Evolutionary conservation across 2,888 invertebrate species (phyloP).

Genomic region (Ophion ventricosus): DNA sequence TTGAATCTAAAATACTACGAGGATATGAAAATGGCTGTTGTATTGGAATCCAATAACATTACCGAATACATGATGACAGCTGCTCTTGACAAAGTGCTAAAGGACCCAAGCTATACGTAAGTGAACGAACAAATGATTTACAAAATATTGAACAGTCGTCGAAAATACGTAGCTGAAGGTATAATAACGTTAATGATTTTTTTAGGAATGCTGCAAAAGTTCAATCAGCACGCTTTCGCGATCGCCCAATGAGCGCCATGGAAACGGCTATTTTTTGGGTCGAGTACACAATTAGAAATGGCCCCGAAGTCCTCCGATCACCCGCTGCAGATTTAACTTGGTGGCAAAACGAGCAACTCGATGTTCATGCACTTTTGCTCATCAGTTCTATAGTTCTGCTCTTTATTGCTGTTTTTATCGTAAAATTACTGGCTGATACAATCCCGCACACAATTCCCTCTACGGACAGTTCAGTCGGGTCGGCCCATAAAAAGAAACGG

Average conservation of each 20-base stretch:
- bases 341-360: slow-evolving; percentile 72
- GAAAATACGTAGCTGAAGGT: background rate
- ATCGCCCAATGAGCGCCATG: slow-evolving; percentile 71
- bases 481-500: slow-evolving; percentile 27
- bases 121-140: background rate
- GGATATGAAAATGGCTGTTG: slow-evolving; percentile 69
- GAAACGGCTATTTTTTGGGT: slow-evolving; percentile 73
- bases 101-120: slow-evolving; percentile 80
- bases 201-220: slow-evolving; percentile 74
- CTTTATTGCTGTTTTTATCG: background rate
- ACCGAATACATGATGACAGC: slow-evolving; percentile 78
- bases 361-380: slow-evolving; percentile 66
- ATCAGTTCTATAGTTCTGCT: background rate
- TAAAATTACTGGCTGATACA: slow-evolving; percentile 10
- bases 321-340: slow-evolving; percentile 68
- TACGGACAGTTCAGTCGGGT: background rate
- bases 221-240: slow-evolving; percentile 73
- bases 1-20: slow-evolving; percentile 72
- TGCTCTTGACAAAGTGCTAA: slow-evolving; percentile 80
- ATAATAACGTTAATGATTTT: slow-evolving; percentile 72
- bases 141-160: background rate
- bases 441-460: background rate
- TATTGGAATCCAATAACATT: slow-evolving; percentile 69
- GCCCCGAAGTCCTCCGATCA: slow-evolving; percentile 66
- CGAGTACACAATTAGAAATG: slow-evolving; percentile 72